Conservation (phyloP, 35 echinoderm and acorn worm species). For the Strongylocentrotus purpuratus region DNA sequence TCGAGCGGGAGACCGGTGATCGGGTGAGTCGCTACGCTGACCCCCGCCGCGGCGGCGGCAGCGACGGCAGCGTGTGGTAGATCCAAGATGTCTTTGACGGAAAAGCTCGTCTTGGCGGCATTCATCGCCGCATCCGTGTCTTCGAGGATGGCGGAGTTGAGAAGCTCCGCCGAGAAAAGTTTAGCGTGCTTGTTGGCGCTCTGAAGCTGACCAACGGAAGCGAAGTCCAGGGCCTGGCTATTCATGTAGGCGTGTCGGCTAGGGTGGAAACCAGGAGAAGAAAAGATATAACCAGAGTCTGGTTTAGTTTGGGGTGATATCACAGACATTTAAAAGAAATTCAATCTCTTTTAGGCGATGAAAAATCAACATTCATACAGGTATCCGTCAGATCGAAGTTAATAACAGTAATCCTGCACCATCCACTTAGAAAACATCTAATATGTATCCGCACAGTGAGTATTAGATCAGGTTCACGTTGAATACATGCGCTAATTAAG, state of each 20-base stretch:
- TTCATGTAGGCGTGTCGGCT: constrained; percentile 48
- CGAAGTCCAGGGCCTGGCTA: constrained; percentile 30
- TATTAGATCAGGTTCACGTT: background rate
- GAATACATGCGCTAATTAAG: constrained; percentile 14
- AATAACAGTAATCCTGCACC: background rate
- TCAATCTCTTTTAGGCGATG: background rate
- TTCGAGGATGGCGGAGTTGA: constrained; percentile 71
- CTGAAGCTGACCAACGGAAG: constrained; percentile 33
- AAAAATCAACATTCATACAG: background rate
- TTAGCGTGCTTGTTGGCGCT: constrained; percentile 45
- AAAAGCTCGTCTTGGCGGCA: constrained; percentile 93
- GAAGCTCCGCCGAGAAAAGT: constrained; percentile 16
- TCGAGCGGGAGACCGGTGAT: constrained; percentile 30
- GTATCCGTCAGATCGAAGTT: background rate
- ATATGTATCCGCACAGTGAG: background rate
- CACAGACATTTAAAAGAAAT: constrained; percentile 24
- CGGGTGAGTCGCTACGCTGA: constrained; percentile 33
- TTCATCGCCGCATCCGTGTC: constrained; percentile 89
- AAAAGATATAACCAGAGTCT: constrained; percentile 25
- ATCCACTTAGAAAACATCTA: background rate
- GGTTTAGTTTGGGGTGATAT: constrained; percentile 31
- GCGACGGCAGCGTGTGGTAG: constrained; percentile 84
- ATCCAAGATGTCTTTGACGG: constrained; percentile 98
- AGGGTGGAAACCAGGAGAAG: background rate
- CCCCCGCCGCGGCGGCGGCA: constrained; percentile 70